A percentile compares a stretch with the other conserved stretches of the same genome.
Conservation (phyloP, 1,140 invertebrate genomes). For the Drosophila cardini region DNA sequence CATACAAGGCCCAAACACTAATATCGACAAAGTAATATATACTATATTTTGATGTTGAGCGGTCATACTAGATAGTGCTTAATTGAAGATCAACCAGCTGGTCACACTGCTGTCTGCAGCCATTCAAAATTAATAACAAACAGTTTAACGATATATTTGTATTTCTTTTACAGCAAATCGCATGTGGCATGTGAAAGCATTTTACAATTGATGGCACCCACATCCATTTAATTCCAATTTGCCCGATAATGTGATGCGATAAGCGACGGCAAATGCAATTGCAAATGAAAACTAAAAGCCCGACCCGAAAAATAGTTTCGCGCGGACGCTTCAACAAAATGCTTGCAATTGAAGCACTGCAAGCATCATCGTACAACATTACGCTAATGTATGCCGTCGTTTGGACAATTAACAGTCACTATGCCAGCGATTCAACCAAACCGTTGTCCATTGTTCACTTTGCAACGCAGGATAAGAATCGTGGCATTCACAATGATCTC, state of each 20-base stretch:
- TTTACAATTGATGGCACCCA: constrained; percentile 32
- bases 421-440: constrained; percentile 42
- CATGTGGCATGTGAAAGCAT: constrained; percentile 12
- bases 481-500: constrained; percentile 62
- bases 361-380: constrained; percentile 42
- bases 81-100: neutral
- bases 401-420: constrained; percentile 72
- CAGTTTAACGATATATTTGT: neutral
- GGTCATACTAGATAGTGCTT: neutral
- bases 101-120: neutral
- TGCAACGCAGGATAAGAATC: constrained; percentile 44
- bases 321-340: constrained; percentile 5
- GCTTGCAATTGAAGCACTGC: constrained; percentile 20
- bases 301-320: neutral
- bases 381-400: constrained; percentile 71
- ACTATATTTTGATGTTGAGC: too few species aligned
- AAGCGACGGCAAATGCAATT: neutral
- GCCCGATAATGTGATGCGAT: constrained; percentile 34
- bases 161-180: neutral
- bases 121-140: constrained; percentile 11
- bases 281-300: constrained; percentile 17
- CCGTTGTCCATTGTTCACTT: constrained; percentile 65
- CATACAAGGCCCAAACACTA: too few species aligned
- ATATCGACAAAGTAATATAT: too few species aligned
- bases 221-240: constrained; percentile 56